These are phyloP conservation scores for Chloroceryle inda DNA, from an alignment of 2,797 vertebrate species.

Conservation along the genomic window DNA sequence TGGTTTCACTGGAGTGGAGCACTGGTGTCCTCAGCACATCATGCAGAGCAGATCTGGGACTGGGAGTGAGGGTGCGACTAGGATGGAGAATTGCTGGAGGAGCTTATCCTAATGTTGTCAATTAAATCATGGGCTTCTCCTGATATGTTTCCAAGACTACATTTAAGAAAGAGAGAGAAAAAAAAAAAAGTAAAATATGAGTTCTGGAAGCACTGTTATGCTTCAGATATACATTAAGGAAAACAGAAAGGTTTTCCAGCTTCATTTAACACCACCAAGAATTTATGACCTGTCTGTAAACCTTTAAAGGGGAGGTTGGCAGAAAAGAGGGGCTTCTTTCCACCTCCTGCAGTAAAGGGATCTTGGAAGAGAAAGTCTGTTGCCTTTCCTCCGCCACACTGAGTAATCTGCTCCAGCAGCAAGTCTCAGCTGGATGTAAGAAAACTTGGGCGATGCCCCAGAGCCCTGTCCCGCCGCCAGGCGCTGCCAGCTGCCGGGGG, in stretches of 20 bases:
- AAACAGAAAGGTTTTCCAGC: neutral
- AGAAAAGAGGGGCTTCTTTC: neutral
- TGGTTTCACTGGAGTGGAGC: neutral
- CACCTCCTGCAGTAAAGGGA: neutral
- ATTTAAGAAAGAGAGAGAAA: neutral
- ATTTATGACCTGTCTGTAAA: neutral
- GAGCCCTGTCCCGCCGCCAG: neutral
- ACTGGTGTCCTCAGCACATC: neutral
- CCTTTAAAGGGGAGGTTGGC: neutral
- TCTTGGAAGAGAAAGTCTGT: neutral
- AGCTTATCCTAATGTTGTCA: neutral
- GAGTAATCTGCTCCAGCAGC: neutral
- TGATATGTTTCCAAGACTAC: neutral
- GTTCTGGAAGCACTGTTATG: neutral
- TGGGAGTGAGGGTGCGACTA: rapidly evolving
- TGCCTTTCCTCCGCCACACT: neutral
- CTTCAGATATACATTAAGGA: neutral
- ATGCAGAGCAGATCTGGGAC: neutral
- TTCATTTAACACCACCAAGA: neutral
- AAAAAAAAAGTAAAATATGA: neutral
- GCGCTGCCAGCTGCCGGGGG: neutral
- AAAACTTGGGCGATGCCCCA: neutral
- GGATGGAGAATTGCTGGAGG: neutral
- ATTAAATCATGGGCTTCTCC: neutral
- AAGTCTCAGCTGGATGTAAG: neutral